These are phyloP conservation scores for Oligia strigilis DNA, from an alignment of 2,888 invertebrate genomes.

Conservation along the genomic window DNA sequence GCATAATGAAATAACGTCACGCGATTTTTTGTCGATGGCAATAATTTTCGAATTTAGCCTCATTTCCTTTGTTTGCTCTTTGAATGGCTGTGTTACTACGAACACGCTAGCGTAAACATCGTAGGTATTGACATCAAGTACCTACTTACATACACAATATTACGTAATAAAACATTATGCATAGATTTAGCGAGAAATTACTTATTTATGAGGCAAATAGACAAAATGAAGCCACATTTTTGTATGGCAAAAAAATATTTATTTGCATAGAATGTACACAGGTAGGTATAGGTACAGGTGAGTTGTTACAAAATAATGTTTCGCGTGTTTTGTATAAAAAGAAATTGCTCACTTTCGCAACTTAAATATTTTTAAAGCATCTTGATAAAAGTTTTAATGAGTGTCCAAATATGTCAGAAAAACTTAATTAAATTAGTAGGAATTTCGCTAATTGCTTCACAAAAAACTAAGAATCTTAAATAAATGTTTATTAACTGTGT, in stretches of 20 bases:
- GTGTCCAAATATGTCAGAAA: slow-evolving; percentile 15
- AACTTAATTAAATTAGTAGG: slow-evolving; percentile 43
- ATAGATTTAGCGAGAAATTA: not conserved
- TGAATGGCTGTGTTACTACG: slow-evolving; percentile 29
- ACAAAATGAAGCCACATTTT: not conserved
- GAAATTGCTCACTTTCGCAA: slow-evolving; percentile 2
- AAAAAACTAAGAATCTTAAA: slow-evolving; percentile 23
- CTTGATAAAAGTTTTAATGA: slow-evolving; percentile 14
- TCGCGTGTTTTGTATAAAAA: not conserved
- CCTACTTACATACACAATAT: not conserved
- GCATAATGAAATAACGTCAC: slow-evolving; percentile 70
- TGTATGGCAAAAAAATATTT: not conserved
- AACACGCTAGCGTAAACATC: slow-evolving; percentile 22
- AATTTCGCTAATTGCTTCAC: slow-evolving; percentile 48
- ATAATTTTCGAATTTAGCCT: slow-evolving; percentile 67
- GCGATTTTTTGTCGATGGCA: slow-evolving; percentile 60
- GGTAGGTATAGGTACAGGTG: not conserved
- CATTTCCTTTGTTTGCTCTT: slow-evolving; percentile 56
- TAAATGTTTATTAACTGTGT: slow-evolving; percentile 37
- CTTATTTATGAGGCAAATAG: not conserved
- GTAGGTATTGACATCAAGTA: not conserved
- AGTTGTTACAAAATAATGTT: not conserved
- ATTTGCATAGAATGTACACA: not conserved
- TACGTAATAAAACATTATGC: not conserved
- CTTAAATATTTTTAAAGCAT: not conserved